Percentiles rank a stretch among this genome's conserved stretches.
These are phyloP conservation scores for Pipra filicauda DNA, from an alignment of 2,113 vertebrate species.

Conservation along the genomic window DNA sequence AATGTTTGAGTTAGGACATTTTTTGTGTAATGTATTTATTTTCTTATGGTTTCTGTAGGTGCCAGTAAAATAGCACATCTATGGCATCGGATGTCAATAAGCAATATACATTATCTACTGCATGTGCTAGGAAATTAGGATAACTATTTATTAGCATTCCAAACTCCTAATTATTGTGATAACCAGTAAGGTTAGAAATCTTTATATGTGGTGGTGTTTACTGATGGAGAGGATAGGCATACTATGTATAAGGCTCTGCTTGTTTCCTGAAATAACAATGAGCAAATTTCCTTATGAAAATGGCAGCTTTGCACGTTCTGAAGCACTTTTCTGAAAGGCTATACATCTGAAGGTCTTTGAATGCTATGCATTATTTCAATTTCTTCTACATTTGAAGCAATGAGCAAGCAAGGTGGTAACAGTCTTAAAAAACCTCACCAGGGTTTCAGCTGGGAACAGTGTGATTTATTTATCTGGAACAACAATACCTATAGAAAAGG, in stretches of 20 bases:
- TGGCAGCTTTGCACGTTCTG: neutral
- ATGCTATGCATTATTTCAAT: neutral
- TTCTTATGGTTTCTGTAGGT: neutral
- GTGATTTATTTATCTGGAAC: neutral
- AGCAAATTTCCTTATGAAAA: neutral
- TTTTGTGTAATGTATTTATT: neutral
- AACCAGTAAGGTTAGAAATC: neutral
- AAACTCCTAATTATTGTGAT: neutral
- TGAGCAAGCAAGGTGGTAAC: neutral
- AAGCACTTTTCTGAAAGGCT: neutral
- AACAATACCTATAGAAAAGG: neutral
- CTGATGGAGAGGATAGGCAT: neutral
- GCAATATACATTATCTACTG: neutral
- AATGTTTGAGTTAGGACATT: neutral
- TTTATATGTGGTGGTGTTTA: neutral
- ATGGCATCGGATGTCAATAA: neutral
- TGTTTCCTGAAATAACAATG: neutral
- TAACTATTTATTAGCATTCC: neutral
- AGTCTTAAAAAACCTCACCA: neutral
- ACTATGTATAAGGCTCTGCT: neutral
- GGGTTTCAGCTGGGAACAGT: neutral
- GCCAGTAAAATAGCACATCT: neutral
- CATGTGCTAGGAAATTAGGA: neutral
- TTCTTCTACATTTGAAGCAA: neutral
- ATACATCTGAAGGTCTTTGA: neutral